Evolutionary conservation across 1,140 invertebrate genomes (phyloP), one percentile per base, ranked within the genome.

Genomic region (Calliopsis andreniformis): DNA sequence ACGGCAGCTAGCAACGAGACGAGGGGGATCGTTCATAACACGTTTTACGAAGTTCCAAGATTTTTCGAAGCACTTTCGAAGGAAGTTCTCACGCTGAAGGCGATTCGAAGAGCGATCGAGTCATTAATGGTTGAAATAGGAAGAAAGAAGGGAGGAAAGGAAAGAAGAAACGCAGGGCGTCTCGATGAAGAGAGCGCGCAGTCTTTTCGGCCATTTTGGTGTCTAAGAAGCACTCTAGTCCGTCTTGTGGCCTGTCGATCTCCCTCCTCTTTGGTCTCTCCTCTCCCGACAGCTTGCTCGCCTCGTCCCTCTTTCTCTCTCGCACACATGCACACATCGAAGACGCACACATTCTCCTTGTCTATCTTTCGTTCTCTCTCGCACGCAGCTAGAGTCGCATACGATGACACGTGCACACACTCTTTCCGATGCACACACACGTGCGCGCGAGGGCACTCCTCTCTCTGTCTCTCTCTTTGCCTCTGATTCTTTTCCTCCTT

Each of bases 121-220:
- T n/a, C 25, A 12, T 49, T 7, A 6, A 39, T 12, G 28, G 5
- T 20, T 30, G 23, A 39, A 28, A 25, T n/a, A 20, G 23, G 45
- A 23, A 16, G 47, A 61, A 32, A 23, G 51, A 61, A 53, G n/a
- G 23, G 2, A 25, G 20, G 8, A 25, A 16, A 14, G n/a, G 39
- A 51, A 75, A 76, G 70, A 56, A 51, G 58, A 49, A 69, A 76
- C n/a, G 84, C 82, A 86, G 56, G 80, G 79, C 67, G 49, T 68
- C 75, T 49, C 32, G 62, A 56, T n/a, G 3, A 62, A 51, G 55
- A 70, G 62, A 70, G 59, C 73, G 72, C 63, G 42, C 75, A 45
- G 67, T 81, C 84, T 84, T 86, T 86, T 86, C 85, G 84, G 84
- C 85, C 85, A 87, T 87, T 87, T 87, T 86, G 80, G 80, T 80